Evolutionary conservation across 2,888 invertebrate species (phyloP), one percentile per base, ranked within the genome.

Genomic region (Campoletis raptor): DNA sequence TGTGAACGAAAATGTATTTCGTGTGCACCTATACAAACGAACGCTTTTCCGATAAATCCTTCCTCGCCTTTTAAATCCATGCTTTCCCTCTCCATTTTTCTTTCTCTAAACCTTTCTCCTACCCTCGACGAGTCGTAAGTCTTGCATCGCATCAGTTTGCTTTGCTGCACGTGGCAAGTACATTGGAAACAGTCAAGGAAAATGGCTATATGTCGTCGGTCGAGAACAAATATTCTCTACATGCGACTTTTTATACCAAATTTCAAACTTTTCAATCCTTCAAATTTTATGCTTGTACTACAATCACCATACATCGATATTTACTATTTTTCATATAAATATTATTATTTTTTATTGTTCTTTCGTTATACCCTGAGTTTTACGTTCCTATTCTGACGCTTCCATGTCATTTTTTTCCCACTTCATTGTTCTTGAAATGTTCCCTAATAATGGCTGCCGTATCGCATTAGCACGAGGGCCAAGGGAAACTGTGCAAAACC

Each of bases 31-130:
- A 66, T 74, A 52, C 36, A 45, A 40, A 45, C 54, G n/a, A 30
- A 61, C 21, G 64, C 69, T 69, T 80, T 74, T 72, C 73, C 80
- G 80, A 84, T 83, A 83, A 83, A 83, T 83, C 78, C 57, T 72
- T 52, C 30, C 78, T 73, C 64, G 66, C 24, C 78, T 78, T 78
- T 54, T 83, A 77, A 83, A 83, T 83, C 72, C 72, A 18, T 52
- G 21, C 52, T 54, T 30, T 54, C 36, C 72, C 48, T 48, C 48
- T 48, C 30, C 48, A 24, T 52, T 36, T 37, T 52, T 12, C 73
- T 52, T 36, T 73, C 40, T 42, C 30, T 61, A 37, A 57, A 18
- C 30, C 76, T 30, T 30, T 42, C 64, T 21, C 54, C 24, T 54
- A 24, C 9, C 40, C 21, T 52, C 36, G 15, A 18, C n/a, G 36